Conservation (phyloP, 2,113 vertebrate species). For the Crotophaga sulcirostris region DNA sequence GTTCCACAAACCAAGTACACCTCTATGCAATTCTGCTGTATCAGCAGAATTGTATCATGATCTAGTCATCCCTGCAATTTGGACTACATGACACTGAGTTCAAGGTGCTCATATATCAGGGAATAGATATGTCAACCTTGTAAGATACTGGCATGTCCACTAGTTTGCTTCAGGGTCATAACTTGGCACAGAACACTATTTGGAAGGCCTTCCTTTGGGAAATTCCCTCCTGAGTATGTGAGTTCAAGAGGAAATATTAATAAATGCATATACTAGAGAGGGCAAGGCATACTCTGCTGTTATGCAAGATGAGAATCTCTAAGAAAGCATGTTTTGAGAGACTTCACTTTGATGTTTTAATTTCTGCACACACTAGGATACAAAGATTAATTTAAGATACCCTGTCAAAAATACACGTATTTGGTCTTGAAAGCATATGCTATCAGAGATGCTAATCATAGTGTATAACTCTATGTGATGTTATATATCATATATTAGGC, state of each 20-base stretch:
- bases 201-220: constrained; percentile 26
- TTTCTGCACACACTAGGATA: not conserved
- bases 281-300: not conserved
- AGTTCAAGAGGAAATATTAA: not conserved
- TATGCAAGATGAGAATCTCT: not conserved
- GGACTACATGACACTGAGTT: constrained; percentile 24
- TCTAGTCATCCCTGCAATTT: not conserved
- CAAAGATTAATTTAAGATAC: not conserved
- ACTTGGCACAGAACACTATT: not conserved
- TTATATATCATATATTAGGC: not conserved
- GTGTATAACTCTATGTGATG: not conserved
- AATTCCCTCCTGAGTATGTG: not conserved
- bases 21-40: not conserved
- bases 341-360: not conserved
- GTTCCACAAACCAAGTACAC: not conserved
- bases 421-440: not conserved
- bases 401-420: not conserved
- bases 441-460: not conserved
- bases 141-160: constrained; percentile 1
- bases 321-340: not conserved
- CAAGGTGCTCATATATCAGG: constrained; percentile 49
- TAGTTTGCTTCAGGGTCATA: constrained; percentile 20
- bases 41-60: constrained; percentile 40
- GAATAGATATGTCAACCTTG: constrained; percentile 26
- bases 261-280: not conserved